Evolutionary conservation across 2,888 invertebrate genomes (phyloP), one percentile per base, ranked within the genome.

Genomic region (Hololepta plana): DNA sequence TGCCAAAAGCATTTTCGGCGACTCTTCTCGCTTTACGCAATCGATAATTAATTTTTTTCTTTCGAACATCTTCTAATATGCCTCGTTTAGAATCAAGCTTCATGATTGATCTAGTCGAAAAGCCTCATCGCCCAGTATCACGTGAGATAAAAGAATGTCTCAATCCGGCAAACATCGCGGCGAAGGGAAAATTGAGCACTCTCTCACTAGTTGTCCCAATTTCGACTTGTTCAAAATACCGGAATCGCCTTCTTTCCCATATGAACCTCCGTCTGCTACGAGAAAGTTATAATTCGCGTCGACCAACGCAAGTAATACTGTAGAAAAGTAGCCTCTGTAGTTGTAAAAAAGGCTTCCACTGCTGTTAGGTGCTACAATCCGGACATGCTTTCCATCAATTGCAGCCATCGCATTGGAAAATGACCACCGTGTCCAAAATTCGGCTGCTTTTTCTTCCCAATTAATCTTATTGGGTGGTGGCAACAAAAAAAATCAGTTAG

Each of bases 181-280:
- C 7, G 24, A 10, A 2, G 25, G 26, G 29, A 34, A 34, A 6
- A 35, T 15, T 8, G 15, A 20, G 25, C 20, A 31, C 6, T 15
- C 23, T 24, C 27, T 30, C 12, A 29, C 15, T 20, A 27, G 10
- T 17, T 25, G 14, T 20, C 31, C 35, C 25, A 35, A 16, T 13
- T 15, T 24, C 14, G 31, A 27, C 22, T 28, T 28, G 4, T 13
- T 25, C 31, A 35, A 35, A 15, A 33, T 29, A 7, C 19, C 7
- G 11, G 25, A 24, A 15, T 35, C 35, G n/a, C 35, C 34, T 27
- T 35, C 34, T 27, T 33, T 35, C 15, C 35, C 35, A 23, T 35
- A 35, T 11, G 33, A 20, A 10, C 33, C 32, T 7, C 29, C 29
- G 15, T 34, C 23, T n/a, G 29, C 22, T 20, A 26, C 12, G 14